Percentiles rank a stretch among this genome's conserved stretches.
These are phyloP conservation scores for Littorina saxatilis DNA, from an alignment of 1,140 invertebrate genomes.

Conservation along the genomic window DNA sequence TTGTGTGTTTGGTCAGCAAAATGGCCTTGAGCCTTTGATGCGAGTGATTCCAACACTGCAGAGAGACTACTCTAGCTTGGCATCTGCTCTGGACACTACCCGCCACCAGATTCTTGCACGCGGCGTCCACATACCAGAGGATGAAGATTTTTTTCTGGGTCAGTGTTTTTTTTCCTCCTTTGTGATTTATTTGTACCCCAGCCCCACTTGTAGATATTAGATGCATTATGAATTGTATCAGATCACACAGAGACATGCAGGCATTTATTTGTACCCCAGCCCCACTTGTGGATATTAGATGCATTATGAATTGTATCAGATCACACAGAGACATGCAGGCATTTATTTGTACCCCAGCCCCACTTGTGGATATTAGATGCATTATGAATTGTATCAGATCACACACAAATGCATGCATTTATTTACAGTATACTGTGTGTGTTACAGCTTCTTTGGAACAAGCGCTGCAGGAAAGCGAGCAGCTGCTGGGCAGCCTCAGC, in stretches of 20 bases:
- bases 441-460: slow-evolving; percentile 53
- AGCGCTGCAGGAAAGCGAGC: slow-evolving; percentile 63
- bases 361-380: no score
- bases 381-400: no score
- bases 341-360: no score
- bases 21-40: slow-evolving; percentile 57
- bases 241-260: no score
- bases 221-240: no score
- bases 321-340: no score
- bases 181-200: background rate
- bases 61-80: slow-evolving; percentile 58
- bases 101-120: slow-evolving; percentile 63
- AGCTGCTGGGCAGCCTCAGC: slow-evolving; percentile 60
- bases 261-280: no score
- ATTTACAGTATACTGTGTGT: background rate
- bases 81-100: slow-evolving; percentile 64
- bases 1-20: slow-evolving; percentile 40
- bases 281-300: no score
- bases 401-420: background rate
- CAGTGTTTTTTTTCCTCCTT: background rate
- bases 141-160: slow-evolving; percentile 62
- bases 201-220: no score
- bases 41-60: slow-evolving; percentile 50
- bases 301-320: no score
- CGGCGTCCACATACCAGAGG: slow-evolving; percentile 63